Percentiles rank a stretch among this genome's conserved stretches.
phyloP scores from a whole-genome alignment of 2,113 vertebrate genomes.

The Melanocharis versteri region DNA sequence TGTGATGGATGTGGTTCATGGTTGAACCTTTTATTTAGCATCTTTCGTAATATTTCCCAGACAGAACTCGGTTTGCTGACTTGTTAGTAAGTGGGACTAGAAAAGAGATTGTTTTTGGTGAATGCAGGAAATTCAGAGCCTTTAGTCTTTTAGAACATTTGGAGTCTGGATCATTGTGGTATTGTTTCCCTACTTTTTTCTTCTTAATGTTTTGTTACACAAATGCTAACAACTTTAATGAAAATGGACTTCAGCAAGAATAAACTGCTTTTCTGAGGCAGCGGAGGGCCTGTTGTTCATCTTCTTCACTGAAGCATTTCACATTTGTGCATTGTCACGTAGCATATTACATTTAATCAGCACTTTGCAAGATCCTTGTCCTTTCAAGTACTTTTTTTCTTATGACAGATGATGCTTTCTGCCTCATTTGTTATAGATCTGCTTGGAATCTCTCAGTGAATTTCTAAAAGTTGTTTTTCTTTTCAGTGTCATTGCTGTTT shows the following conservation, averaged over 20 bases:
- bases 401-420: not conserved
- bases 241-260: not conserved
- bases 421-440: not conserved
- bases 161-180: not conserved
- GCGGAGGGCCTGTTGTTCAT: not conserved
- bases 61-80: not conserved
- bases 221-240: not conserved
- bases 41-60: not conserved
- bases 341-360: not conserved
- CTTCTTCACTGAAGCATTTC: not conserved
- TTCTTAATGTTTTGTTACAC: not conserved
- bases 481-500: not conserved
- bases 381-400: constrained; percentile 7
- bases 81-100: not conserved
- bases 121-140: not conserved
- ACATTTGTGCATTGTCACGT: not conserved
- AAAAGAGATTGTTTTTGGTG: not conserved
- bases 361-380: not conserved
- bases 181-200: not conserved
- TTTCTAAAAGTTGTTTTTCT: not conserved
- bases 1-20: not conserved
- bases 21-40: not conserved
- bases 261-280: not conserved
- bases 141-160: not conserved
- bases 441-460: not conserved